Percentiles rank a stretch among this genome's conserved stretches.
Evolutionary conservation across 2,888 invertebrate genomes (phyloP).

Genomic region (Aphelenchoides bicaudatus): DNA sequence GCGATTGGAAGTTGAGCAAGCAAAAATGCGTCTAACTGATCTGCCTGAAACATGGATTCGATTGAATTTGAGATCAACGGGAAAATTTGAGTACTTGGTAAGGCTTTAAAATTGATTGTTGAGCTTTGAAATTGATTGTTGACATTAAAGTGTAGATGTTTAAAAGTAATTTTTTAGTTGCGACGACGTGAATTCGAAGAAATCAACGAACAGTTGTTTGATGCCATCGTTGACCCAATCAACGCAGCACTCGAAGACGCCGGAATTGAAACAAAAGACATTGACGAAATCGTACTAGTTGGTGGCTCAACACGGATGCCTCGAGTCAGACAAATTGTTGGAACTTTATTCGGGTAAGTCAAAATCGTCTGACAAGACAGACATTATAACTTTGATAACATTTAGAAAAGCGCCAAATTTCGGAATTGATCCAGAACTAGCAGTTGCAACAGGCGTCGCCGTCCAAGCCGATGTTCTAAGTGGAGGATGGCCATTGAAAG

Average conservation of each 20-base stretch:
- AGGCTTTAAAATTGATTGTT: neutral
- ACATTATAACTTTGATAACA: conserved; percentile 8
- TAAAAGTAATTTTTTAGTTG: conserved; percentile 39
- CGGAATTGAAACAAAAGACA: conserved; percentile 46
- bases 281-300: conserved; percentile 65
- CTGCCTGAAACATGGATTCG: conserved; percentile 47
- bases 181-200: conserved; percentile 63
- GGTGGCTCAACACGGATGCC: conserved; percentile 66
- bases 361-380: neutral
- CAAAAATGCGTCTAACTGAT: conserved; percentile 62
- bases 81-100: conserved; percentile 48
- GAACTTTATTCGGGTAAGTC: conserved; percentile 61
- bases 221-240: conserved; percentile 63
- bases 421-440: conserved; percentile 64
- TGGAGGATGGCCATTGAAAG: conserved; percentile 65
- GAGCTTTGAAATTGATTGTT: neutral
- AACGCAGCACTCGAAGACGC: conserved; percentile 62
- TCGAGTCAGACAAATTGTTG: conserved; percentile 62
- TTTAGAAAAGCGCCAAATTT: conserved; percentile 59
- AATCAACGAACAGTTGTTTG: conserved; percentile 63
- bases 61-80: conserved; percentile 59
- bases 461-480: conserved; percentile 66
- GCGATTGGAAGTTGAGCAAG: conserved; percentile 62
- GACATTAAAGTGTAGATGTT: neutral
- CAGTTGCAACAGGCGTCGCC: conserved; percentile 64